Evolutionary conservation across 2,113 vertebrate genomes (phyloP).

Genomic region (Paradoxurus hermaphroditus): DNA sequence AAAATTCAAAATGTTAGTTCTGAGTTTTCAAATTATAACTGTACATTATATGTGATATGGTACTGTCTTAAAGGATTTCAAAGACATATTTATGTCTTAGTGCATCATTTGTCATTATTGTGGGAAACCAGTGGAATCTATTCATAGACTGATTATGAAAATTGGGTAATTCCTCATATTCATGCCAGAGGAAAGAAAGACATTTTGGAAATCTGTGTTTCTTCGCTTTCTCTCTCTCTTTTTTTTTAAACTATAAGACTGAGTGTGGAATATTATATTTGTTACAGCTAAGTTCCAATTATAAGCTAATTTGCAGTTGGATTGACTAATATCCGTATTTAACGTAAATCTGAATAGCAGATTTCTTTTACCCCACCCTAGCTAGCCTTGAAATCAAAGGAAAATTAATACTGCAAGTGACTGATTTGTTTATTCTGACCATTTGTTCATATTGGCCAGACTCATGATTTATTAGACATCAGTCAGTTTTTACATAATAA

Average conservation of each 20-base stretch:
- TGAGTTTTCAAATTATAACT: neutral
- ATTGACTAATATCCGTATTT: neutral
- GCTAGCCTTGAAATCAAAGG: neutral
- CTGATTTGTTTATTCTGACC: neutral
- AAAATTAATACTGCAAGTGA: neutral
- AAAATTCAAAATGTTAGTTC: neutral
- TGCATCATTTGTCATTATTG: neutral
- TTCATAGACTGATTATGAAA: neutral
- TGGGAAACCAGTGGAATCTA: neutral
- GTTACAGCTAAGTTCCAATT: neutral
- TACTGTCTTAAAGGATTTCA: neutral
- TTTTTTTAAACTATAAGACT: neutral
- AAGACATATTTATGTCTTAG: neutral
- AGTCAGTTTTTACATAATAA: neutral
- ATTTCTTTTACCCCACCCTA: neutral
- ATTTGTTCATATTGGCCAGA: neutral
- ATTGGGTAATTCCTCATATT: neutral
- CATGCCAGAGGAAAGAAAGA: neutral
- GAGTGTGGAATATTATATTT: neutral
- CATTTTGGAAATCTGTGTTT: neutral
- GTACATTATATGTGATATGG: neutral
- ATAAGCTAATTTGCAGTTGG: neutral
- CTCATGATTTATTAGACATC: neutral
- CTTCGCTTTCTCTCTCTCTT: neutral
- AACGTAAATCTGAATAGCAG: conserved; percentile 4